Evolutionary conservation across 1,140 invertebrate species (phyloP), one percentile per base, ranked within the genome.

Genomic region (Pseudomyrmex sp.): DNA sequence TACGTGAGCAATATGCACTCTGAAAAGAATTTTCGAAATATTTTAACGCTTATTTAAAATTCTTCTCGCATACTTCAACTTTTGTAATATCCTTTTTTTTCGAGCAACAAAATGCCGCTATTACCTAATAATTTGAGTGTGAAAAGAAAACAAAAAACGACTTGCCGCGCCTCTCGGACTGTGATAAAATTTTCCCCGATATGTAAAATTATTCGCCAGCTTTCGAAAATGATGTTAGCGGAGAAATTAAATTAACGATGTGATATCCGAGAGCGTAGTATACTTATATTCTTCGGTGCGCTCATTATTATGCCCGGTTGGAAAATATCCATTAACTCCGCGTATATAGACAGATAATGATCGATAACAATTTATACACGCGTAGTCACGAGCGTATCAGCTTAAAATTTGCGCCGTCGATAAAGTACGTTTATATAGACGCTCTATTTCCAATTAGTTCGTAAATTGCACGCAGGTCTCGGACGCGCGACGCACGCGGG

Each of bases 281-380:
- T 56, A 59, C 54, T 80, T 56, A 70, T 80, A 79, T 59, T 80
- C 54, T 50, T 58, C 76, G 54, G 12, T 61, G 44, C 54, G 65
- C 70, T 69, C 66, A 54, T 70, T 72, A 80, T 80, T 70, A 70
- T 59, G 54, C 65, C 7, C 44, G 20, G 66, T 66, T 80, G 46
- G 76, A 80, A 80, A 80, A 80, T 80, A 80, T 80, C 76, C 66
- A 80, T 80, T 80, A 80, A 72, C 76, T 20, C 12, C 66, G 66
- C 23, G 54, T 59, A 80, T 77, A 66, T 70, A 72, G 76, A 79
- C 35, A 35, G 35, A 35, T 79, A 79, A 79, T 79, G 65, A 72
- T 80, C 76, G 59, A 80, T 80, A 80, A 80, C 66, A 72, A 80
- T 80, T 80, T 80, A 80, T 72, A 59, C 10, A 44, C 12, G 54